These are phyloP conservation scores for Nomada ferruginata DNA, from an alignment of 2,888 invertebrate genomes.

Conservation along the genomic window DNA sequence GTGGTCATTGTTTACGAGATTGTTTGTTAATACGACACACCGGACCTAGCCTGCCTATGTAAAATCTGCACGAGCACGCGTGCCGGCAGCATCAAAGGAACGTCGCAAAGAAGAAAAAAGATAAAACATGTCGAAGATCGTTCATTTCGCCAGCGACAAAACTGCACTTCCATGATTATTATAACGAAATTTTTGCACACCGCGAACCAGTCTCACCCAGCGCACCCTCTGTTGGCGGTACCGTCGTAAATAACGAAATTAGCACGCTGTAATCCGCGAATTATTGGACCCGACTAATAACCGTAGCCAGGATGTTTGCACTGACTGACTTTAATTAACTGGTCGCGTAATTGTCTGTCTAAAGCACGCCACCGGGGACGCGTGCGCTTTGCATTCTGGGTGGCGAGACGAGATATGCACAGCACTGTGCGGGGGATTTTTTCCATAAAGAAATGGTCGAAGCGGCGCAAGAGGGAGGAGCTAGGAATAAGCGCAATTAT, in stretches of 20 bases:
- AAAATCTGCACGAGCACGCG: slow-evolving; percentile 31
- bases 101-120: too few relatives aligned
- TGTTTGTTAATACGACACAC: slow-evolving; percentile 67
- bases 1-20: slow-evolving; percentile 75
- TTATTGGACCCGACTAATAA: slow-evolving; percentile 16
- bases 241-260: slow-evolving; percentile 34
- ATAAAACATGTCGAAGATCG: neutral
- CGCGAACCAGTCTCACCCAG: slow-evolving; percentile 21
- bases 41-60: slow-evolving; percentile 38
- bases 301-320: neutral
- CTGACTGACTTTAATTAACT: slow-evolving; percentile 29
- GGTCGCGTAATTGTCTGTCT: slow-evolving; percentile 14
- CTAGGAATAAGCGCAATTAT: neutral
- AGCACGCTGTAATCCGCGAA: slow-evolving; percentile 35
- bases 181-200: neutral
- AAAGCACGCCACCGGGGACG: neutral
- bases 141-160: neutral
- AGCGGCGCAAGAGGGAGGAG: neutral
- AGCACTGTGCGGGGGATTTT: neutral
- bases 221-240: neutral
- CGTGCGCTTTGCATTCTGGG: neutral
- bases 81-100: slow-evolving; percentile 47
- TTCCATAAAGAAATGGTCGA: neutral
- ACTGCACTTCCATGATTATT: neutral
- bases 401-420: neutral